Base-by-base conservation (phyloP, 2,888 invertebrate genomes). In the Actias luna region DNA sequence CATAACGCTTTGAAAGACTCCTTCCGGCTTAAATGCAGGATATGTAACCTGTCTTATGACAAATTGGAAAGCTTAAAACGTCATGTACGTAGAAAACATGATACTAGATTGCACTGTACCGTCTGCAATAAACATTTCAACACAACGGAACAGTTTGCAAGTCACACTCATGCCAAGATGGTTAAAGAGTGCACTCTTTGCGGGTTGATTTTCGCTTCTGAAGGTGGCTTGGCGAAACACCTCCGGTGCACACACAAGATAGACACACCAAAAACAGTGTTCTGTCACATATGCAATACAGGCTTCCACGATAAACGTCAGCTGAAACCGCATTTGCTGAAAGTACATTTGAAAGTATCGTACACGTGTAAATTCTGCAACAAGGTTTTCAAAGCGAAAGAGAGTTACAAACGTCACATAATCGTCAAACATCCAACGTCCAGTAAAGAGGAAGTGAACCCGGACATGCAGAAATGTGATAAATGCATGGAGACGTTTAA, bases 51-150 rank as follows among this genome's bases (percentile, higher is more conserved):
- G n/a, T 91, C 91, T 0, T 92, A 92, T 57, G 84, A 90, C 64
- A 92, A 89, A 71, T 82, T 89, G n/a, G 90, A 91, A 61, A 92
- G 92, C 67, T 74, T 92, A 1, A 91, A 91, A 68, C 74, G 90
- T 5, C 92, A 92, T 67, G 80, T 92, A 0, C 73, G 86, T 58
- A 78, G 92, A 61, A 92, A 92, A 77, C 92, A 92, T 35, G 87
- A 86, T 8, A 73, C 77, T n/a, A 84, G 82, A 0, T 82, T 85
- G 0, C 78, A 81, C 61, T 91, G 92, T 65, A 84, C 85, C 31
- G 83, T 86, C 7, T 92, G 92, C 65, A 87, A 87, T 61, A 89
- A 85, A 70, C 83, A 87, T 61, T 92, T 91, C 71, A 82, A 82
- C 25, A 85, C 80, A 0, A 74, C 82, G 65, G 90, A 91, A 50